Evolutionary conservation across 30 jellyfish, hydroid and myxozoan species (phyloP).

Genomic region (Aurelia aurita): DNA sequence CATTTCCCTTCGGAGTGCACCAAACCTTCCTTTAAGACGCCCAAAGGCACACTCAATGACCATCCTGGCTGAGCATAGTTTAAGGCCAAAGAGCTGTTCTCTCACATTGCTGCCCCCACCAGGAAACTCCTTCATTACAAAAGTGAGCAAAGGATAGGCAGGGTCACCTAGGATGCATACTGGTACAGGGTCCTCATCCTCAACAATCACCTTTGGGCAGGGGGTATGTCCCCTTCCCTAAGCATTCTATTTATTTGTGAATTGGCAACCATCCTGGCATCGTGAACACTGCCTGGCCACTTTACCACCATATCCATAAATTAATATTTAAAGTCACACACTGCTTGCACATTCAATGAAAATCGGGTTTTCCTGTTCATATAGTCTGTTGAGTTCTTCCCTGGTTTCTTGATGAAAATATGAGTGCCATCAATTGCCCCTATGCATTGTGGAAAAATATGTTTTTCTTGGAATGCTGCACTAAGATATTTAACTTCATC

Average conservation of each 20-base stretch:
- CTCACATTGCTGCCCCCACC: constrained; percentile 1
- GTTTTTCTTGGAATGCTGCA: no score
- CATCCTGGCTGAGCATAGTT: constrained; percentile 59
- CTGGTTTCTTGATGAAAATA: constrained; percentile 9
- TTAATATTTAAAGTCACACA: constrained; percentile 3
- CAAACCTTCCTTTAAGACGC: constrained; percentile 58
- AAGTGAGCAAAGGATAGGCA: constrained; percentile 11
- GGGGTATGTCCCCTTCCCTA: background rate
- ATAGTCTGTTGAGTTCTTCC: background rate
- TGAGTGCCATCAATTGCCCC: no score
- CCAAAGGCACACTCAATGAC: constrained; percentile 71
- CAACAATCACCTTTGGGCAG: no score
- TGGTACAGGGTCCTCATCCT: constrained; percentile 8
- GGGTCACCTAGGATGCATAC: constrained; percentile 16
- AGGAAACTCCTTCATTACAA: constrained; percentile 17
- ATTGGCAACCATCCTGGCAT: constrained; percentile 8
- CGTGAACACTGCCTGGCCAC: no score
- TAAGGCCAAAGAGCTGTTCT: constrained; percentile 51
- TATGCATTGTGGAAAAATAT: no score
- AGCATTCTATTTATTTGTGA: background rate
- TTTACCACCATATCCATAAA: constrained; percentile 26
- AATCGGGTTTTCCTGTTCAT: constrained; percentile 6
- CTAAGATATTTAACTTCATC: no score
- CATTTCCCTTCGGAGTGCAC: constrained; percentile 64
- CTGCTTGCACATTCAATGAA: constrained; percentile 32